Evolutionary conservation across 2,888 invertebrate genomes (phyloP), one percentile per base, ranked within the genome.

Genomic region (Eupithecia inturbata): DNA sequence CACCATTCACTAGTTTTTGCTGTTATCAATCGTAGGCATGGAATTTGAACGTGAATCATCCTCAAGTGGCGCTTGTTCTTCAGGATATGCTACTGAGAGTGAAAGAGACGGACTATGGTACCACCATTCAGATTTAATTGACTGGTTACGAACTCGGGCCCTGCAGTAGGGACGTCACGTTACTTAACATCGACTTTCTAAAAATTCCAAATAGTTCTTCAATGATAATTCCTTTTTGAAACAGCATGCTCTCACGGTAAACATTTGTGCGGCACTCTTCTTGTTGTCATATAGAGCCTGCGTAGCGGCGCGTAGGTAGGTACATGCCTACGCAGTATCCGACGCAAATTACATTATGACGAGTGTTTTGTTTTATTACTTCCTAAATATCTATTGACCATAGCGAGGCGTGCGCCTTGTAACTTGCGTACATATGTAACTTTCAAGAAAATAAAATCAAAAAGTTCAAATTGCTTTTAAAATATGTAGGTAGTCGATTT

Each of bases 21-120:
- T 93, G 91, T 93, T 93, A 93, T 92, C 92, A 92, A 92, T 91
- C 90, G 92, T 92, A 91, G 89, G 92, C 90, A 91, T 88, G 92
- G 93, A 91, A 93, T 93, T 92, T 87, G 85, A 91, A 90, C 89
- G 91, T 93, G 93, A 93, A 91, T 93, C 93, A 93, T 91, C 92
- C 89, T 89, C 92, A 92, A 92, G 92, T 93, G 93, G 93, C 93
- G 93, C 93, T 91, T 91, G 89, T 87, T 86, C 87, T 85, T 88
- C 87, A 86, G 89, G 89, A 89, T 89, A 88, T 88, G 85, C 84
- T 84, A 84, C 85, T 87, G 83, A 81, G 93, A 87, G 91, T 78
- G 90, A 94, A 88, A 90, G 93, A 92, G 94, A 93, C 83, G 81
- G 89, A 81, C 77, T 85, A 89, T 89, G 84, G 88, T 90, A 89